These are phyloP conservation scores for Neopipo cinnamomea DNA, from an alignment of 2,113 vertebrate species.

Conservation along the genomic window DNA sequence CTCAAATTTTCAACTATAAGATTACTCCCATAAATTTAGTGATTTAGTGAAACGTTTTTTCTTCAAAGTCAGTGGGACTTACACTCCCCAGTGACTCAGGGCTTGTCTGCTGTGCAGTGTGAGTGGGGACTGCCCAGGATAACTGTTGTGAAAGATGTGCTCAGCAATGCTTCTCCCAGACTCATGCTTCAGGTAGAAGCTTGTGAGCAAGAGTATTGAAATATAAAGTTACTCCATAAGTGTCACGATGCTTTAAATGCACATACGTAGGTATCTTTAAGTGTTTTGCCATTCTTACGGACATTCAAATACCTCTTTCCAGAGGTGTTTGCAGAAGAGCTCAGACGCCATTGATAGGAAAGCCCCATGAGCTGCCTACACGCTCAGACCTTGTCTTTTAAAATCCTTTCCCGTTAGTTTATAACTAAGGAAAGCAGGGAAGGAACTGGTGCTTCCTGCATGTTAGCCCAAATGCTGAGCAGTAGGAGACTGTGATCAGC, in stretches of 20 bases:
- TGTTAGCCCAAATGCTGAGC: not conserved
- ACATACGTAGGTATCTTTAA: not conserved
- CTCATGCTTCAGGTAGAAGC: not conserved
- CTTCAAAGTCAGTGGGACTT: not conserved
- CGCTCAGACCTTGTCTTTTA: not conserved
- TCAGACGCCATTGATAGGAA: not conserved
- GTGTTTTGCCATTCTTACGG: not conserved
- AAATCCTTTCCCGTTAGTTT: not conserved
- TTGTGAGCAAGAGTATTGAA: not conserved
- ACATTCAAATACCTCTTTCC: not conserved
- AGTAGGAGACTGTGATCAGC: not conserved
- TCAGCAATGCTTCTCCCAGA: not conserved
- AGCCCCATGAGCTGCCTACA: not conserved
- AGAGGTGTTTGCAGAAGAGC: not conserved
- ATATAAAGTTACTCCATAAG: not conserved
- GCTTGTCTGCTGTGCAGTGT: not conserved
- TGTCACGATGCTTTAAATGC: not conserved
- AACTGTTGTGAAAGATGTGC: fast-evolving
- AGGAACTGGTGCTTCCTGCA: not conserved
- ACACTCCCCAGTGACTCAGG: not conserved
- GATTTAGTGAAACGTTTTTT: not conserved
- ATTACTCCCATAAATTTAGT: not conserved
- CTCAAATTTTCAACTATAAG: not conserved
- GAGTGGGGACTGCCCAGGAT: not conserved
- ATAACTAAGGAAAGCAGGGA: not conserved